A percentile compares a stretch with the other conserved stretches of the same genome.
Conservation (phyloP, 2,797 vertebrate genomes). For the Lateolabrax maculatus region DNA sequence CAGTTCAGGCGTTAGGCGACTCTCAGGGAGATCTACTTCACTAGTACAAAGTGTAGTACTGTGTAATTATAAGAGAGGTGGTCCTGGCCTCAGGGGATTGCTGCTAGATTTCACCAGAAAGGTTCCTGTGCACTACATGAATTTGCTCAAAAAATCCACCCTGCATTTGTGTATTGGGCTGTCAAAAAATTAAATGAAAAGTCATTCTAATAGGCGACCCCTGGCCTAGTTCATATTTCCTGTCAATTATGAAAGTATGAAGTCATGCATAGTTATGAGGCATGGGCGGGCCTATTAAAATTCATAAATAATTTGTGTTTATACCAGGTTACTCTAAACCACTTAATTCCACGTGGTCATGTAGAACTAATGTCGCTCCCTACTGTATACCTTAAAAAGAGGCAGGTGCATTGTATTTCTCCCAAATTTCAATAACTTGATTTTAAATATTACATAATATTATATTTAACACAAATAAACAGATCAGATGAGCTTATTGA, state of each 20-base stretch:
- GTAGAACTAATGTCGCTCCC: constrained; percentile 82
- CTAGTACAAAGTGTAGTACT: constrained; percentile 64
- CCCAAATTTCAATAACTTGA: constrained; percentile 30
- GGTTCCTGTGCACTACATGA: constrained; percentile 85
- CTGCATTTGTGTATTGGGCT: constrained; percentile 91
- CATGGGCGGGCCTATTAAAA: constrained; percentile 95
- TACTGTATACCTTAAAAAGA: constrained; percentile 64
- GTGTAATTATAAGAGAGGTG: constrained; percentile 83
- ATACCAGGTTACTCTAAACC: constrained; percentile 81
- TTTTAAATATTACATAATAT: constrained; percentile 27
- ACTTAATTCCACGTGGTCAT: constrained; percentile 84
- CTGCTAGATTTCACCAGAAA: constrained; percentile 77
- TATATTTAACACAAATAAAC: background rate
- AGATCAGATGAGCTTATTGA: constrained; percentile 29
- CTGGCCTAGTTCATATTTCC: constrained; percentile 99
- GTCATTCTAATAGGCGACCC: constrained; percentile 99
- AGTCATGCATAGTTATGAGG: constrained; percentile 99
- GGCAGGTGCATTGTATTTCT: constrained; percentile 49
- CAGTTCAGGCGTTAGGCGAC: constrained; percentile 22
- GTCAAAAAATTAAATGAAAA: constrained; percentile 99
- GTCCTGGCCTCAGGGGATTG: constrained; percentile 78
- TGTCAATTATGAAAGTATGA: constrained; percentile 99
- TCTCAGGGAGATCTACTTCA: constrained; percentile 58
- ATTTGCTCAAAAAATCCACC: constrained; percentile 88
- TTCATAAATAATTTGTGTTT: constrained; percentile 98